Conservation (phyloP, 2,888 invertebrate species). For the Xanthia togata region DNA sequence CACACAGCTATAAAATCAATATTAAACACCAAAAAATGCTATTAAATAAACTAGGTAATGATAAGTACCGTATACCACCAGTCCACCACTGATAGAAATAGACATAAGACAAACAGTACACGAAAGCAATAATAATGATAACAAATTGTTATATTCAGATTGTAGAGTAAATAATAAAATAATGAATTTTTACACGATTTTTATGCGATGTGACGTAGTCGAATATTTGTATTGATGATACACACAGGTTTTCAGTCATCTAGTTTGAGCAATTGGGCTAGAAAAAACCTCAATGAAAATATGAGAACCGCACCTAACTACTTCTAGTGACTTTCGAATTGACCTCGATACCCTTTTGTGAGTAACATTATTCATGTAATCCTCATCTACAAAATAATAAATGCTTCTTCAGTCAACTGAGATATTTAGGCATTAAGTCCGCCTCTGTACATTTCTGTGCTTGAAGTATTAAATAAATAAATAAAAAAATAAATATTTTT, state of each 20-base stretch:
- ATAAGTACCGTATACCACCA: slow-evolving; percentile 5
- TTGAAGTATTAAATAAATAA: too few relatives aligned
- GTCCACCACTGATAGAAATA: slow-evolving; percentile 6
- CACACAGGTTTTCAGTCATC: neutral
- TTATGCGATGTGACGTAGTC: slow-evolving; percentile 13
- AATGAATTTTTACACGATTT: slow-evolving; percentile 34
- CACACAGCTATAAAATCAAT: slow-evolving; percentile 13
- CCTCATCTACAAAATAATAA: neutral
- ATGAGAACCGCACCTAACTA: neutral
- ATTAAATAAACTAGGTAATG: neutral
- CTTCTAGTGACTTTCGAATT: too few relatives aligned
- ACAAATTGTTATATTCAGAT: slow-evolving; percentile 33
- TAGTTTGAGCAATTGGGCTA: neutral
- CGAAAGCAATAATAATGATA: slow-evolving; percentile 15
- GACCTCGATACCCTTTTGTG: too few relatives aligned
- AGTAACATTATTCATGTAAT: too few relatives aligned
- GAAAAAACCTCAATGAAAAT: neutral
- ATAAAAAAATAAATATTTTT: too few relatives aligned
- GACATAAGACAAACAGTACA: slow-evolving; percentile 15
- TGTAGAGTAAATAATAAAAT: slow-evolving; percentile 13
- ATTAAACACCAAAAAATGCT: slow-evolving; percentile 6
- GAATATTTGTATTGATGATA: neutral
- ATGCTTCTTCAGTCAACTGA: slow-evolving; percentile 7
- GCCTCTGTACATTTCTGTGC: too few relatives aligned
- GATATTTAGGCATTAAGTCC: too few relatives aligned